Evolutionary conservation across 1,140 invertebrate genomes (phyloP).

Genomic region (Euschistus heros): DNA sequence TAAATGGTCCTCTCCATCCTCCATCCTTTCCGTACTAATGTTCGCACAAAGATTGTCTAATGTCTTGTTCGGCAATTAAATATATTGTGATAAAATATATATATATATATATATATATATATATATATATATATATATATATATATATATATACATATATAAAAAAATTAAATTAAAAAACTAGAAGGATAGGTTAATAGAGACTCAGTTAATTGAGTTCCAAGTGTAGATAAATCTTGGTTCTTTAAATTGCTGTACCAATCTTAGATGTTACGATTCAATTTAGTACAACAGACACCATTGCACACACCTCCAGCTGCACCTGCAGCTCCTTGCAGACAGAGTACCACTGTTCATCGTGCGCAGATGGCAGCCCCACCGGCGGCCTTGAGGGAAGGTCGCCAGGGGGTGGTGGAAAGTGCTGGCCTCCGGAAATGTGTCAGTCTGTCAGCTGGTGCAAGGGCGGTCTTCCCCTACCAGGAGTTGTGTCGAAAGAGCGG

Average conservation of each 20-base stretch:
- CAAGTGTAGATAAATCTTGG: not conserved
- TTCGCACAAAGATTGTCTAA: no score
- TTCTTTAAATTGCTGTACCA: not conserved
- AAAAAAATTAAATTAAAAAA: no score
- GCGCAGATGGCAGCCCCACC: not conserved
- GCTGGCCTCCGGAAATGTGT: constrained; percentile 1
- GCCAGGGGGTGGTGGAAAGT: not conserved
- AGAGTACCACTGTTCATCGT: not conserved
- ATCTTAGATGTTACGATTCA: not conserved
- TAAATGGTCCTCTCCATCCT: no score
- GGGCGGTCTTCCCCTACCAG: not conserved
- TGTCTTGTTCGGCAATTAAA: no score
- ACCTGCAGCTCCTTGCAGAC: not conserved
- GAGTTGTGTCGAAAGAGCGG: no score
- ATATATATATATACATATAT: no score
- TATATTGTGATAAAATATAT: no score
- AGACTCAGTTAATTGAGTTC: not conserved
- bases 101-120: no score
- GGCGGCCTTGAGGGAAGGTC: constrained; percentile 3
- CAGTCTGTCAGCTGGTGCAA: constrained; percentile 5
- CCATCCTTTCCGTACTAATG: no score
- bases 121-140: no score
- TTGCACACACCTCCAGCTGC: not conserved
- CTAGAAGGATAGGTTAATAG: no score
- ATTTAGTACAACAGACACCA: no score